Evolutionary conservation across 2,113 vertebrate species (phyloP), one percentile per base, ranked within the genome.

Genomic region (Sakesphorus luctuosus): DNA sequence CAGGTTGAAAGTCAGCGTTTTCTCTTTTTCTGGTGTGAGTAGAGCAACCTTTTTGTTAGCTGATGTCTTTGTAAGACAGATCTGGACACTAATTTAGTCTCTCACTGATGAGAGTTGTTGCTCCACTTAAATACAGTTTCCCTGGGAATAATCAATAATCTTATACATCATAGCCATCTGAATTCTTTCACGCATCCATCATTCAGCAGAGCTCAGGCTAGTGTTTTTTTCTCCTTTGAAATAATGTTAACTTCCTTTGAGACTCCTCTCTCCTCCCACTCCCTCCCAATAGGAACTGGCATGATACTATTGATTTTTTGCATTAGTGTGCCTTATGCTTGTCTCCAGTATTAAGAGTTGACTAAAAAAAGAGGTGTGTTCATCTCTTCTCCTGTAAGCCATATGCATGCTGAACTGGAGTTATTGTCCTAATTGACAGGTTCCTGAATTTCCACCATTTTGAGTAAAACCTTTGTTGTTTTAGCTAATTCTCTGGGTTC

Each of bases 101-200:
- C 21, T 61, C 63, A 62, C 78, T 92, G 56, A 74, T 95, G 71
- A 91, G 78, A 91, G 67, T 80, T 90, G 53, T 84, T 95, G 53
- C n/a, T 73, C 18, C 43, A 61, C 65, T 95, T 95, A 95, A 95
- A 84, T 89, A 90, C 84, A 75, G 74, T 94, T 96, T 96, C 65
- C 36, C 33, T 3, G n/a, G 55, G 76, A 93, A 90, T 79, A 90
- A 92, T 96, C 72, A 83, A 67, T 96, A 62, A 77, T 97, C 91
- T 84, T 92, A 61, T 89, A 59, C 59, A 92, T 93, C 50, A 66
- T 74, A 74, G 75, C 12, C 26, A 36, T 87, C 69, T 55, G 66
- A 88, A 96, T 95, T 96, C 56, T 92, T 90, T 83, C 83, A 47
- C 29, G 4, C 74, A 79, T 90, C 71, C 81, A 11, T 87, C 72